These are phyloP conservation scores for Prochilodus magdalenae DNA, from an alignment of 2,113 vertebrate genomes.

Conservation along the genomic window DNA sequence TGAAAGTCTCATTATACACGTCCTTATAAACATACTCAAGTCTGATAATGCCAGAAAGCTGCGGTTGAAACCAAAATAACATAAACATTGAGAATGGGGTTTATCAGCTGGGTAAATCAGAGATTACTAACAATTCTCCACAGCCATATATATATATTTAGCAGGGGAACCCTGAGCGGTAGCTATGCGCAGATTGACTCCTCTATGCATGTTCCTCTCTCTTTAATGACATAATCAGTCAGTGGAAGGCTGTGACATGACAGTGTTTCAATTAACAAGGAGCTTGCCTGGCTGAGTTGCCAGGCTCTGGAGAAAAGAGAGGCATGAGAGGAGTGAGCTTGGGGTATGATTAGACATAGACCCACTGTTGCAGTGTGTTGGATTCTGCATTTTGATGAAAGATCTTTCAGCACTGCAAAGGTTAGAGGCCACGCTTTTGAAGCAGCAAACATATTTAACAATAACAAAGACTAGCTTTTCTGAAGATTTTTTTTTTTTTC, in stretches of 20 bases:
- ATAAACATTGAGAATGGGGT: constrained; percentile 12
- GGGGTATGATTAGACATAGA: background rate
- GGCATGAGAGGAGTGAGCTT: constrained; percentile 12
- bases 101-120: constrained; percentile 45
- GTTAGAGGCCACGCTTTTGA: too few species aligned
- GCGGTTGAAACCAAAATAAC: constrained; percentile 50
- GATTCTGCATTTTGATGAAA: background rate
- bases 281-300: constrained; percentile 36
- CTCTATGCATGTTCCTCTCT: constrained; percentile 49
- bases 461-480: too few species aligned
- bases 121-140: constrained; percentile 29
- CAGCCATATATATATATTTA: constrained; percentile 47
- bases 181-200: constrained; percentile 52
- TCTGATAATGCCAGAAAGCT: constrained; percentile 22
- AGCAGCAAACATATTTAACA: too few species aligned
- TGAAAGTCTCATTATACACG: constrained; percentile 34
- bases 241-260: constrained; percentile 53
- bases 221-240: constrained; percentile 47
- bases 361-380: background rate
- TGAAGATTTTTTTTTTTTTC: too few species aligned
- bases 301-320: constrained; percentile 48
- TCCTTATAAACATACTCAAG: constrained; percentile 23
- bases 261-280: constrained; percentile 61
- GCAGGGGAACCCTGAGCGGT: constrained; percentile 45
- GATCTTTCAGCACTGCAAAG: too few species aligned